A percentile compares a stretch with the other conserved stretches of the same genome.
phyloP scores from a whole-genome alignment of 2,888 invertebrate species.

The Nesidiocoris tenuis region DNA sequence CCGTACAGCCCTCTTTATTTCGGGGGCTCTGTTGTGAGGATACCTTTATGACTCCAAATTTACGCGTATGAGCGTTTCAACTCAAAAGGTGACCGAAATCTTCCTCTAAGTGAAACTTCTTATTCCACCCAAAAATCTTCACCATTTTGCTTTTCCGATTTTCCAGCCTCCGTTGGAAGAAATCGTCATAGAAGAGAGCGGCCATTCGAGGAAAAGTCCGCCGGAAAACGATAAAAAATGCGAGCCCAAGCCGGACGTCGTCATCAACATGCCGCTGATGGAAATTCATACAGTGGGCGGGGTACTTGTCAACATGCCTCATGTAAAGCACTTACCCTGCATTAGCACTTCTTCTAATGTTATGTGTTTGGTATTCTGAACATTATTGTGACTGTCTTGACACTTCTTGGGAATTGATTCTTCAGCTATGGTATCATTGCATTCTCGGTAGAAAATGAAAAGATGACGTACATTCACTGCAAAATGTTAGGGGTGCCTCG shows the following conservation, averaged over 20 bases:
- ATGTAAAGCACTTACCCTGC: constrained; percentile 60
- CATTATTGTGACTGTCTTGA: not conserved
- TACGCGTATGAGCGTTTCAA: too few relatives aligned
- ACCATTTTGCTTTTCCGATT: not conserved
- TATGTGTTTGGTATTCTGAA: not conserved
- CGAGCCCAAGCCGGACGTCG: constrained; percentile 64
- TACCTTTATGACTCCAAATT: too few relatives aligned
- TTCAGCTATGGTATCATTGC: too few relatives aligned
- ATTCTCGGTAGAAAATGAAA: too few relatives aligned
- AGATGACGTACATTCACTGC: too few relatives aligned
- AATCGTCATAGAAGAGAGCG: constrained; percentile 63
- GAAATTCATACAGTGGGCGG: constrained; percentile 79
- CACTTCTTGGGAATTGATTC: constrained; percentile 11
- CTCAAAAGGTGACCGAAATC: not conserved
- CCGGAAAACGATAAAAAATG: constrained; percentile 69
- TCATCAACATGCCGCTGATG: constrained; percentile 61
- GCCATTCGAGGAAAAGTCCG: constrained; percentile 65
- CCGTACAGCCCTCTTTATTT: too few relatives aligned
- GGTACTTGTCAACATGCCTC: constrained; percentile 88
- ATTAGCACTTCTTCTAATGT: constrained; percentile 43
- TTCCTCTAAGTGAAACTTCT: not conserved
- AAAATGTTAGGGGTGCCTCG: too few relatives aligned
- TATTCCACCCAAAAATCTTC: not conserved
- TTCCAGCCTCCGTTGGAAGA: constrained; percentile 66
- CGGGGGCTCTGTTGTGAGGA: too few relatives aligned